A percentile compares a stretch with the other conserved stretches of the same genome.
phyloP scores from a whole-genome alignment of 2,797 vertebrate genomes.

The Cephalopachus bancanus region DNA sequence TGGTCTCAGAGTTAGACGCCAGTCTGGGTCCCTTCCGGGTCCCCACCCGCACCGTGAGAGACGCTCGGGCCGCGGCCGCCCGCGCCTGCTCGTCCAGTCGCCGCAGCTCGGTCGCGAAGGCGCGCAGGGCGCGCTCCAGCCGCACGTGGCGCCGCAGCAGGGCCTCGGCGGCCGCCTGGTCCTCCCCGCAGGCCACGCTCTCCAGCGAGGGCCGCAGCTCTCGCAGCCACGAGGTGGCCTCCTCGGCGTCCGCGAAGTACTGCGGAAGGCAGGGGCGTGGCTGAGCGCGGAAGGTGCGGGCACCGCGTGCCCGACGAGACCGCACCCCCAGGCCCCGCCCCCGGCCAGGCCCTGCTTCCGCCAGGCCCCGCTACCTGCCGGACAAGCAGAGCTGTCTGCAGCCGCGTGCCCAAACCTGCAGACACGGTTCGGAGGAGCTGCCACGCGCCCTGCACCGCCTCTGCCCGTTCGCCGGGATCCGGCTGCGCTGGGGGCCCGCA shows the following conservation, averaged over 20 bases:
- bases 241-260: slow-evolving; percentile 92
- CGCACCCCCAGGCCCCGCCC: neutral
- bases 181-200: slow-evolving; percentile 91
- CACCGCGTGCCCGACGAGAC: neutral
- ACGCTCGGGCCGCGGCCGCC: slow-evolving; percentile 86
- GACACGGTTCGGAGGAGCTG: slow-evolving; percentile 89
- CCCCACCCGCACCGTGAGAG: slow-evolving; percentile 87
- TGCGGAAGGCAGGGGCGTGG: slow-evolving; percentile 71
- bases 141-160: slow-evolving; percentile 91
- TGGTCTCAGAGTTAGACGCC: neutral
- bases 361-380: slow-evolving; percentile 89
- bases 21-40: neutral
- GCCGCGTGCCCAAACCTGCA: slow-evolving; percentile 81
- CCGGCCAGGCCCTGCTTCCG: rapidly evolving
- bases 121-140: slow-evolving; percentile 90
- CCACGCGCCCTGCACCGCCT: slow-evolving; percentile 91
- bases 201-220: slow-evolving; percentile 90
- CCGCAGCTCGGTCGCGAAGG: slow-evolving; percentile 90
- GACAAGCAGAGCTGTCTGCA: slow-evolving; percentile 91
- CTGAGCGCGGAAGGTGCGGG: neutral
- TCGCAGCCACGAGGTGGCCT: slow-evolving; percentile 92
- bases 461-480: slow-evolving; percentile 89
- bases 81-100: slow-evolving; percentile 91
- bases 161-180: slow-evolving; percentile 88
- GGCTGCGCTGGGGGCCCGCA: slow-evolving; percentile 80